Evolutionary conservation across 2,797 vertebrate species (phyloP).

Genomic region (Chrosomus eos): DNA sequence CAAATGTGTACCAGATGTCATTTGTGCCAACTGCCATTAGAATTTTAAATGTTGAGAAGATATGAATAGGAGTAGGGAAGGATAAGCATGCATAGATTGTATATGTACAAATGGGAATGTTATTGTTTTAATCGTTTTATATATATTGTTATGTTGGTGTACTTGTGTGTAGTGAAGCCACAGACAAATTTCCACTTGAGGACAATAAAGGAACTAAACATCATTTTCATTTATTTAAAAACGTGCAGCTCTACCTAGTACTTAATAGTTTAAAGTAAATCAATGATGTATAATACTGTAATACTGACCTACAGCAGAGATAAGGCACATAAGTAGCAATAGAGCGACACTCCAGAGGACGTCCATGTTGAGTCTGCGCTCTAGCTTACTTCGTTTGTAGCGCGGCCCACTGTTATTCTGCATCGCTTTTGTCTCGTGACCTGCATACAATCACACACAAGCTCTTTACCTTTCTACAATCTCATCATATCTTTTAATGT

Average conservation of each 20-base stretch:
- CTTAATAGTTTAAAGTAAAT: background rate
- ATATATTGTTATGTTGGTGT: too few relatives aligned
- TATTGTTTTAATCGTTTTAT: too few relatives aligned
- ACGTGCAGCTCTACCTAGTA: background rate
- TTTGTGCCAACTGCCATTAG: too few relatives aligned
- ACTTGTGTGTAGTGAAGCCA: too few relatives aligned
- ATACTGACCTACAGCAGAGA: constrained; percentile 83
- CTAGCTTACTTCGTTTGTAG: constrained; percentile 91
- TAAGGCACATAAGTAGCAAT: constrained; percentile 88
- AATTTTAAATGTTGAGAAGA: too few relatives aligned
- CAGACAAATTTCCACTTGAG: too few relatives aligned
- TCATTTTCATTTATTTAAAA: too few relatives aligned
- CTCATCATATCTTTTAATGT: background rate
- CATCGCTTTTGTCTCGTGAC: constrained; percentile 98
- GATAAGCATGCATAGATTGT: too few relatives aligned
- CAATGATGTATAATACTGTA: background rate
- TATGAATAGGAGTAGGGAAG: too few relatives aligned
- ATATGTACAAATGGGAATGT: too few relatives aligned
- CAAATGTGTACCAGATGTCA: too few relatives aligned
- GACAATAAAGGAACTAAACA: too few relatives aligned
- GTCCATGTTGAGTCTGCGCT: constrained; percentile 86
- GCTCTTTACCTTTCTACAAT: background rate
- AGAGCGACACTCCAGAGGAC: constrained; percentile 92
- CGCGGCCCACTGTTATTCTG: constrained; percentile 91
- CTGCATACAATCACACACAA: constrained; percentile 66